These are phyloP conservation scores for Tetramorium bicarinatum DNA, from an alignment of 2,888 invertebrate genomes.

Conservation along the genomic window DNA sequence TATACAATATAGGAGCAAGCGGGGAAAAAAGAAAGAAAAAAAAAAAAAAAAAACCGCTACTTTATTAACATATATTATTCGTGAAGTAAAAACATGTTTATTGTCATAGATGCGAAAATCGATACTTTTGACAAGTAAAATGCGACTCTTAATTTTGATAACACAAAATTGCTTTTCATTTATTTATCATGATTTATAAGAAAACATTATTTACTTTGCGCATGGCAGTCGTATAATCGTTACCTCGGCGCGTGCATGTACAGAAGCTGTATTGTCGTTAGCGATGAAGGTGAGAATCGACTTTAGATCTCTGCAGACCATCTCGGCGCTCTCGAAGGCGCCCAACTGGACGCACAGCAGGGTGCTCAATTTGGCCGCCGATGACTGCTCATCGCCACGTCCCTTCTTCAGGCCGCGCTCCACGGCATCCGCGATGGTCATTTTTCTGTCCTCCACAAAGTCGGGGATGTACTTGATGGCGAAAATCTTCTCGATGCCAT, in stretches of 20 bases:
- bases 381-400: conserved; percentile 92
- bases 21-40: no score
- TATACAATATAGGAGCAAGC: no score
- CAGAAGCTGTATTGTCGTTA: conserved; percentile 92
- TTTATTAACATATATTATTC: not conserved
- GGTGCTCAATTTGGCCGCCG: conserved; percentile 93
- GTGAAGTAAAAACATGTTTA: not conserved
- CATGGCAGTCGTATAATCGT: not conserved
- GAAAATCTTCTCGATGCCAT: conserved; percentile 91
- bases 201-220: no score
- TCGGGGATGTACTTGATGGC: conserved; percentile 93
- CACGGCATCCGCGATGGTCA: conserved; percentile 94
- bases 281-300: conserved; percentile 91
- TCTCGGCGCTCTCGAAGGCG: conserved; percentile 88
- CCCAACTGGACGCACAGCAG: conserved; percentile 95
- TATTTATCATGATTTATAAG: no score
- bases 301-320: conserved; percentile 91
- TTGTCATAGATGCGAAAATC: no score
- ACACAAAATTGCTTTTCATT: no score
- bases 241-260: conserved; percentile 92
- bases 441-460: conserved; percentile 91
- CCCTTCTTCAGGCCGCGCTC: conserved; percentile 94
- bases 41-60: not conserved
- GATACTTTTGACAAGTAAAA: no score
- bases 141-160: no score